Evolutionary conservation across 2,888 invertebrate genomes (phyloP).

Genomic region (Stratiomys singularior): DNA sequence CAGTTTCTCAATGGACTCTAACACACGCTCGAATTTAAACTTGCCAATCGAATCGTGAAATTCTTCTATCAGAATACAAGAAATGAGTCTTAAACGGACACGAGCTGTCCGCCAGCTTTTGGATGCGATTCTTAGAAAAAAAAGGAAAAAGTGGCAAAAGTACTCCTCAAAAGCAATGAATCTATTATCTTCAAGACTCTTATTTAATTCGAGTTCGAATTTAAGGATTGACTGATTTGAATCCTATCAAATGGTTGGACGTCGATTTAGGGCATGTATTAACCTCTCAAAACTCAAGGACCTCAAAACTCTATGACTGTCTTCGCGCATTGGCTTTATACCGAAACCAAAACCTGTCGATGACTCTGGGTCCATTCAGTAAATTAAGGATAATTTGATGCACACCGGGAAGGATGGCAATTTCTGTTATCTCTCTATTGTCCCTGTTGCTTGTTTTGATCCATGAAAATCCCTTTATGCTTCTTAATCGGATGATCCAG

Average conservation of each 20-base stretch:
- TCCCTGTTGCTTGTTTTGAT: slow-evolving; percentile 50
- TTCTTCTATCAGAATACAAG: too few species aligned
- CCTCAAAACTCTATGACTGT: background rate
- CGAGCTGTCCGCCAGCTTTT: too few species aligned
- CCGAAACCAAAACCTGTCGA: slow-evolving; percentile 34
- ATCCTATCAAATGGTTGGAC: too few species aligned
- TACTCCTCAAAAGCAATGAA: too few species aligned
- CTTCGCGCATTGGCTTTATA: background rate
- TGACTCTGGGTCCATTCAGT: slow-evolving; percentile 51
- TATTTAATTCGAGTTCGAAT: too few species aligned
- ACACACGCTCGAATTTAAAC: background rate
- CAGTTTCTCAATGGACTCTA: background rate
- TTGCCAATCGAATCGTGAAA: too few species aligned
- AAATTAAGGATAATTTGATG: slow-evolving; percentile 57
- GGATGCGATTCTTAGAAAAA: too few species aligned
- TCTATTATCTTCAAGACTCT: too few species aligned
- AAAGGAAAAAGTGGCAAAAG: too few species aligned
- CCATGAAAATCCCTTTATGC: slow-evolving; percentile 12
- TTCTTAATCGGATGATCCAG: slow-evolving; percentile 46
- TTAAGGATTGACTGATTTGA: too few species aligned
- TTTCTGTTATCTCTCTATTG: slow-evolving; percentile 56
- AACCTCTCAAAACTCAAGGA: background rate
- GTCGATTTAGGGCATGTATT: too few species aligned
- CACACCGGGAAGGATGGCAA: slow-evolving; percentile 53
- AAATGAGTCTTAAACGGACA: too few species aligned